Percentiles rank a stretch among this genome's conserved stretches.
Conservation (phyloP, 35 echinoderm and acorn worm genomes). For the Holothuria glaberrima region DNA sequence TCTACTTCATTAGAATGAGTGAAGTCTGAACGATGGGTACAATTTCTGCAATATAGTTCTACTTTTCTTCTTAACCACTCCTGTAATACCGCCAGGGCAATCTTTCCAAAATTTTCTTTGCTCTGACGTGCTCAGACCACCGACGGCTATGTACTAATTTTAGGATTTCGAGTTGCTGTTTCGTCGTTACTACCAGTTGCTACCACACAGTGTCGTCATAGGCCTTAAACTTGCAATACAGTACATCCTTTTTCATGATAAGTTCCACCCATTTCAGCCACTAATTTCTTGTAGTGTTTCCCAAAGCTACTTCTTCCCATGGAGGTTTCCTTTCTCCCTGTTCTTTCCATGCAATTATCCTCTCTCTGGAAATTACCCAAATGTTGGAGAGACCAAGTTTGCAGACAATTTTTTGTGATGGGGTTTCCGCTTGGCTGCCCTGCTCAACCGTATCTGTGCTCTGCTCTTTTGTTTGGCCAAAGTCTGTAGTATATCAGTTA, state of each 20-base stretch:
- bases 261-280: conserved; percentile 41
- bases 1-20: no score
- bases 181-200: conserved; percentile 40
- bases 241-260: neutral
- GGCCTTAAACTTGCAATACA: neutral
- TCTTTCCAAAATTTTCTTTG: conserved; percentile 38
- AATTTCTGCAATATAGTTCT: conserved; percentile 24
- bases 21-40: no score
- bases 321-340: neutral
- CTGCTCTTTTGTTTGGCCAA: no score
- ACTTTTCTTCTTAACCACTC: conserved; percentile 31
- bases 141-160: conserved; percentile 1
- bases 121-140: neutral
- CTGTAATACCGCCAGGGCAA: neutral
- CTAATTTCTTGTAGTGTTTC: conserved; percentile 8
- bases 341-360: conserved; percentile 7
- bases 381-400: neutral
- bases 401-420: neutral
- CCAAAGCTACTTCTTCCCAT: conserved; percentile 10
- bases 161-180: neutral
- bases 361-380: neutral
- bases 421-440: no score
- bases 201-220: neutral
- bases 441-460: no score
- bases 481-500: no score